Base-by-base conservation (phyloP, 2,797 vertebrate species). In the Apogon talboti region DNA sequence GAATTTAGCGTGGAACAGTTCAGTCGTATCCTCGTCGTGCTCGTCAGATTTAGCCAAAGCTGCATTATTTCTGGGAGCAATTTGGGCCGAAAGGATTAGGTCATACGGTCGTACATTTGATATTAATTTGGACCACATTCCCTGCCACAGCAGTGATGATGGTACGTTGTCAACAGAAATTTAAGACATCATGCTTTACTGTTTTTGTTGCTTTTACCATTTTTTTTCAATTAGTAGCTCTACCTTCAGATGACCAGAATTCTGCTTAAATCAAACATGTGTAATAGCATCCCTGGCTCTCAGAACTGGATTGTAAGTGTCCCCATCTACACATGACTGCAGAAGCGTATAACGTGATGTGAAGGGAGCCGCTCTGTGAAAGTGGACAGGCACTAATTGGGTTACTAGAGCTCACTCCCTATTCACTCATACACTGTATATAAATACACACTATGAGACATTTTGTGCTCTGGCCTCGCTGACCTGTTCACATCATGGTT, bases 401-500 rank as follows among this genome's bases (percentile, higher is more conserved):
- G 86, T 93, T 88, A 91, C 87, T 83, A 66, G 87, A 84, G 76
- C 85, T 86, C 56, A 49, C 79, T 89, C 83, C 76, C 71, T 74
- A 51, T 83, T 79, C 59, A 46, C 69, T 75, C 71, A 71, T 62
- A 81, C 78, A 57, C 74, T 50, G 54, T 82, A 61, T 86, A 89
- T 91, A 90, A 87, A 91, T 76, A 90, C 71, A 88, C 82, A 73
- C 79, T 76, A 55, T 64, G 66, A 88, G 82, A 85, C 82, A 74
- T 90, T 90, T 81, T 67, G 83, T 86, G 87, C 81, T 81, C 41
- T 71, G 83, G 80, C 87, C 87, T 78, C 58, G 19, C 87, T 88
- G 90, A 91, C 90, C 90, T 83, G 84, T 83, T 90, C 87, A 88
- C 86, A 82, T 91, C 82, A 80, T 18, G 61, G 79, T 87, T 89